Conservation (phyloP, 2,113 vertebrate species). For the Alligator sinensis region DNA sequence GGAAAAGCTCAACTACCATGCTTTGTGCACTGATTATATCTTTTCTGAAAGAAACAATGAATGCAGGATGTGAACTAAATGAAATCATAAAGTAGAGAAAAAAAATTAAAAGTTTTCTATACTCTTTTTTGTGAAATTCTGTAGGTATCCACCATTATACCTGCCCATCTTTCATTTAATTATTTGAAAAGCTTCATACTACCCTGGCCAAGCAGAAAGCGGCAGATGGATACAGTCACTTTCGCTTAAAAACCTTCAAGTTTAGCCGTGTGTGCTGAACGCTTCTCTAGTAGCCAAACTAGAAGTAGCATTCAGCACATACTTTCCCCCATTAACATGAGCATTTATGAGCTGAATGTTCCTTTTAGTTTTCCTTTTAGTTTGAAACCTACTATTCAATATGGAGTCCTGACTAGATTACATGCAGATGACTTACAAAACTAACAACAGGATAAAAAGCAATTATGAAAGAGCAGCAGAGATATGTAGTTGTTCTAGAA, state of each 20-base stretch:
- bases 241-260: not conserved
- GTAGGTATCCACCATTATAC: not conserved
- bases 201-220: too few relatives aligned
- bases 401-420: not conserved
- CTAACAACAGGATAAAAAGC: not conserved
- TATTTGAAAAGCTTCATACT: not conserved
- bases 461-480: not conserved
- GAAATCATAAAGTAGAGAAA: not conserved
- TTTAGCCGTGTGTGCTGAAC: not conserved
- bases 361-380: not conserved
- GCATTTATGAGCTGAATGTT: not conserved
- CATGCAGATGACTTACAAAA: not conserved
- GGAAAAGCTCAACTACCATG: conserved; percentile 88
- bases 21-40: conserved; percentile 88
- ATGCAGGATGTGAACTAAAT: not conserved
- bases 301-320: not conserved
- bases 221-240: not conserved
- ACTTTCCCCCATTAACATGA: too few relatives aligned
- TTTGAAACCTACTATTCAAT: not conserved
- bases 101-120: not conserved
- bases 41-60: conserved; percentile 80
- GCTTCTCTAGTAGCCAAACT: not conserved
- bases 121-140: not conserved
- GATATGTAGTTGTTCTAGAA: not conserved
- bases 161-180: not conserved